phyloP scores from a whole-genome alignment of 2,888 invertebrate species.

The Cryptocephalus primarius region DNA sequence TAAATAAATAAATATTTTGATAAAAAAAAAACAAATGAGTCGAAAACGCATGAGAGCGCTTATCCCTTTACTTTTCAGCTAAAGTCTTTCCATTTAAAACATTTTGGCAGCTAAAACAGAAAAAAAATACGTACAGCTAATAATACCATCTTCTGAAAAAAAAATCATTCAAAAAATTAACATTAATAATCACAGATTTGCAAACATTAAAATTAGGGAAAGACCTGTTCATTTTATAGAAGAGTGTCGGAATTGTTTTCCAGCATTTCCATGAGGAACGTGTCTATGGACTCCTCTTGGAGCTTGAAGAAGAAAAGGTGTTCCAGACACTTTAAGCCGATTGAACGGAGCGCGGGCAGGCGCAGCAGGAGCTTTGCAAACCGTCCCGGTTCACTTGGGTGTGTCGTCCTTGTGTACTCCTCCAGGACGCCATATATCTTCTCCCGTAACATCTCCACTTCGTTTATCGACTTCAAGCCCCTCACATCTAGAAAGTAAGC shows the following conservation, averaged over 20 bases:
- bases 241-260: slow-evolving; percentile 40
- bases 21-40: slow-evolving; percentile 6
- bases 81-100: slow-evolving; percentile 2
- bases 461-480: slow-evolving; percentile 70
- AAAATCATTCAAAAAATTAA: slow-evolving; percentile 3
- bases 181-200: slow-evolving; percentile 15
- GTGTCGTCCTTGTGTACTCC: slow-evolving; percentile 81
- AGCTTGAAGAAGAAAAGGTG: slow-evolving; percentile 91
- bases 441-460: slow-evolving; percentile 81
- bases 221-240: slow-evolving; percentile 1
- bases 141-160: slow-evolving; percentile 12
- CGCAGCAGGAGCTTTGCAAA: slow-evolving; percentile 90
- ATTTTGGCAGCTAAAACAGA: background rate
- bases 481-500: slow-evolving; percentile 47
- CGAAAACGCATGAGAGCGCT: background rate
- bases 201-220: slow-evolving; percentile 10
- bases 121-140: slow-evolving; percentile 8
- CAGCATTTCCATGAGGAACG: slow-evolving; percentile 73
- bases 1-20: background rate
- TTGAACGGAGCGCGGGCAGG: slow-evolving; percentile 79
- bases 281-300: slow-evolving; percentile 75
- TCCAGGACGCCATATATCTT: slow-evolving; percentile 93
- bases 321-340: slow-evolving; percentile 88
- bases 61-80: background rate
- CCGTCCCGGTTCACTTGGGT: slow-evolving; percentile 85